Conservation (phyloP, 2,113 vertebrate species). For the Nycticebus coucang region DNA sequence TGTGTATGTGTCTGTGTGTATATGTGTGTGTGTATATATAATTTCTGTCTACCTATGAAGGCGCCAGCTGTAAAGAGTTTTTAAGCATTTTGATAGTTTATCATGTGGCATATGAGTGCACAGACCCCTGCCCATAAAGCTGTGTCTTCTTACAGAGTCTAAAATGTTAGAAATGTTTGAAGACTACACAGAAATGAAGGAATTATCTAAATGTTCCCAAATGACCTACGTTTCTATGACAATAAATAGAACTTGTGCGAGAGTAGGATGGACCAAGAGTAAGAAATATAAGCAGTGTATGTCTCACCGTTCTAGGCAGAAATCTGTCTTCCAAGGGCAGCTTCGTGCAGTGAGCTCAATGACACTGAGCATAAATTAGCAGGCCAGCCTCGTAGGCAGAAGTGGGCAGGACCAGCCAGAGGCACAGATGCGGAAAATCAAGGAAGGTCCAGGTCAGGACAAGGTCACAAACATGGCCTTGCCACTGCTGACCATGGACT, state of each 20-base stretch:
- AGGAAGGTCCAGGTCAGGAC: neutral
- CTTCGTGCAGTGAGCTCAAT: neutral
- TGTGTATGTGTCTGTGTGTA: too few species aligned
- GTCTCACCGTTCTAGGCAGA: neutral
- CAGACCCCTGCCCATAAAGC: neutral
- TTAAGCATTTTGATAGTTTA: constrained; percentile 9
- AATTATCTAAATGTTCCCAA: neutral
- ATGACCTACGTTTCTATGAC: neutral
- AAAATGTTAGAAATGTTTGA: constrained; percentile 37
- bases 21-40: neutral
- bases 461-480: neutral
- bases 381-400: neutral
- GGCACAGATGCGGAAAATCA: neutral
- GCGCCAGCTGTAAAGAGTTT: neutral
- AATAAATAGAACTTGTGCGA: neutral
- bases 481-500: neutral
- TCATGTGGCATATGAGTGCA: neutral
- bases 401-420: neutral
- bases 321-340: neutral
- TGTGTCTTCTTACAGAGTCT: constrained; percentile 17
- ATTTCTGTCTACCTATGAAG: constrained; percentile 5
- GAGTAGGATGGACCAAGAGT: neutral
- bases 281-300: neutral
- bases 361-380: too few species aligned
- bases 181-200: neutral